A percentile compares a stretch with the other conserved stretches of the same genome.
Conservation (phyloP, 64 coral and sea anemone genomes). For the Montipora capricornis region DNA sequence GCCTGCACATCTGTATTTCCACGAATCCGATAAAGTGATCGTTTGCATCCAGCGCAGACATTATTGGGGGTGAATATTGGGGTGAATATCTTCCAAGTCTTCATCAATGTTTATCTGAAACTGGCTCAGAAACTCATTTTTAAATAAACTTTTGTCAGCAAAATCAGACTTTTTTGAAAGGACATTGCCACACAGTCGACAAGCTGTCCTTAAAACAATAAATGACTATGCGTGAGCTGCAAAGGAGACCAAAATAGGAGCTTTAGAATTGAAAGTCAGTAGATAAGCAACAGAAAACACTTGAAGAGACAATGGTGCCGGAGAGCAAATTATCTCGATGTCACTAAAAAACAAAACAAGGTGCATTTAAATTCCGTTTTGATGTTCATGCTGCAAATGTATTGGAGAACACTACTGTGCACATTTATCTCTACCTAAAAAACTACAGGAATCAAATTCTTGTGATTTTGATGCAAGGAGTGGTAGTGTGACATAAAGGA, state of each 20-base stretch:
- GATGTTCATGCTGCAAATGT: not conserved
- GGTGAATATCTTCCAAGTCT: conserved; percentile 17
- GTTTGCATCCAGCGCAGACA: conserved; percentile 8
- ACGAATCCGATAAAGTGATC: conserved; percentile 6
- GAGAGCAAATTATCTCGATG: conserved; percentile 2
- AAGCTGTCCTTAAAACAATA: conserved; percentile 13
- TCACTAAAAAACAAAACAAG: conserved; percentile 12
- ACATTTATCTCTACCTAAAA: conserved; percentile 1
- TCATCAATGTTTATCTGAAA: conserved; percentile 12
- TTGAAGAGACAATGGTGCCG: not conserved
- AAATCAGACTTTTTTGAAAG: conserved; percentile 6
- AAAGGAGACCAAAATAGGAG: conserved; percentile 11
- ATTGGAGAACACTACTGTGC: conserved; percentile 9
- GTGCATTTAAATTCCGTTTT: conserved; percentile 6
- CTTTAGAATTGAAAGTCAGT: conserved; percentile 18
- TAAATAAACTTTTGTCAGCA: conserved; percentile 19
- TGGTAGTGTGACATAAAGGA: conserved; percentile 13
- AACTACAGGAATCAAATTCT: not conserved
- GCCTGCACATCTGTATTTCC: not conserved
- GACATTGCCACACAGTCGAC: conserved; percentile 16
- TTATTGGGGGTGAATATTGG: not conserved
- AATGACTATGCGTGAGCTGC: conserved; percentile 6
- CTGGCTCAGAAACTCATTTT: conserved; percentile 10
- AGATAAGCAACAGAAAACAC: conserved; percentile 17
- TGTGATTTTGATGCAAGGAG: conserved; percentile 5